Evolutionary conservation across 2,888 invertebrate species (phyloP).

Genomic region (Oegoconia quadripuncta): DNA sequence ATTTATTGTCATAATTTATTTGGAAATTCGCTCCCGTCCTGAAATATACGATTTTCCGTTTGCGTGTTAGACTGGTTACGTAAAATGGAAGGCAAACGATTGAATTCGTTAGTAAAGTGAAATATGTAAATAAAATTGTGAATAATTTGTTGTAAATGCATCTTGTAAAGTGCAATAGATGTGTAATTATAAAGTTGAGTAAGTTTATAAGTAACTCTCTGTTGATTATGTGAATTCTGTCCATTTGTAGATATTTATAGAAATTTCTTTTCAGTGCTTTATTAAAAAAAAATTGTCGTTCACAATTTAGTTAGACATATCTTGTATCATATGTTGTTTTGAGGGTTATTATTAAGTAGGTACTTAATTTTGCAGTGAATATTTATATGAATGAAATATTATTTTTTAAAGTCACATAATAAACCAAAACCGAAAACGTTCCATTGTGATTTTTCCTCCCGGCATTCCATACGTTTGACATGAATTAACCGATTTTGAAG

Average conservation of each 20-base stretch:
- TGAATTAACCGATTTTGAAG: too few relatives aligned
- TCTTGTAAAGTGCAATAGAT: constrained; percentile 77
- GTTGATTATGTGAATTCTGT: constrained; percentile 65
- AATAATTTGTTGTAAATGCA: constrained; percentile 77
- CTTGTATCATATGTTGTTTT: too few relatives aligned
- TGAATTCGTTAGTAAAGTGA: constrained; percentile 9
- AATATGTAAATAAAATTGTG: constrained; percentile 51
- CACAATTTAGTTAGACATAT: too few relatives aligned
- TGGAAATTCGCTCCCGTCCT: constrained; percentile 67
- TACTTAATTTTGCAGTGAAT: too few relatives aligned
- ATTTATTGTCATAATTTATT: constrained; percentile 27
- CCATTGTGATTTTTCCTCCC: too few relatives aligned
- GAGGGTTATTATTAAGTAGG: too few relatives aligned
- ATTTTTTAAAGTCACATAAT: too few relatives aligned
- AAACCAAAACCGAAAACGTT: too few relatives aligned
- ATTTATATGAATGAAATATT: too few relatives aligned
- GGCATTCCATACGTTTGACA: too few relatives aligned
- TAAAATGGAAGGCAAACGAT: constrained; percentile 12
- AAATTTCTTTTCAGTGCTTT: constrained; percentile 30
- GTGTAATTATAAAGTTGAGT: constrained; percentile 75
- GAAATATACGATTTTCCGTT: constrained; percentile 59
- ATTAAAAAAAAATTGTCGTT: constrained; percentile 20
- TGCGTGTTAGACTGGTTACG: constrained; percentile 10
- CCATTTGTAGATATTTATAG: constrained; percentile 57
- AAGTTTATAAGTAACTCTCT: constrained; percentile 57